phyloP scores from a whole-genome alignment of 2,797 vertebrate genomes.

The Tenualosa thibaudeaui region DNA sequence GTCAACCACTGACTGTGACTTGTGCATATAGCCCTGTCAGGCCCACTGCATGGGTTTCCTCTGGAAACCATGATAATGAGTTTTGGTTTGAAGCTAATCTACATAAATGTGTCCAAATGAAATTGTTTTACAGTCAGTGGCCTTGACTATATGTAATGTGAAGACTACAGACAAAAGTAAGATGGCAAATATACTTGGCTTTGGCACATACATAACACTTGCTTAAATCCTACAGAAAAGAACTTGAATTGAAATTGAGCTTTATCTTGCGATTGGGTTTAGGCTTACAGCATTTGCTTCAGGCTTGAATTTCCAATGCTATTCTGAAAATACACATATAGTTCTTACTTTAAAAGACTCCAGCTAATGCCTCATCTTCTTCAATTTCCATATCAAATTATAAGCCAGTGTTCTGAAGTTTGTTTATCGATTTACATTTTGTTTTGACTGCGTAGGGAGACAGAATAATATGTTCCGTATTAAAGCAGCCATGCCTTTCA shows the following conservation, averaged over 20 bases:
- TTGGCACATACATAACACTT: background rate
- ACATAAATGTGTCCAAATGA: background rate
- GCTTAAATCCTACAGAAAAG: background rate
- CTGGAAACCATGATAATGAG: slow-evolving; percentile 6
- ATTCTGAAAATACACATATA: background rate
- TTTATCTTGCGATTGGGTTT: background rate
- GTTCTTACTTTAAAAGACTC: background rate
- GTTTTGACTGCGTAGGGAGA: background rate
- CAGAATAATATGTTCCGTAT: slow-evolving; percentile 7
- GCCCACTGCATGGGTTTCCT: background rate
- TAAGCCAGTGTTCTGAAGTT: background rate
- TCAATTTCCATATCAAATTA: slow-evolving; percentile 2
- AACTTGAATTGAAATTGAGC: background rate
- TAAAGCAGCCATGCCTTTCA: slow-evolving; percentile 4
- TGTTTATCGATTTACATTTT: slow-evolving; percentile 19
- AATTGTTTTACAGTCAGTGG: background rate
- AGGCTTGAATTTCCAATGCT: background rate
- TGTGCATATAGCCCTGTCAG: background rate
- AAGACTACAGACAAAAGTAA: background rate
- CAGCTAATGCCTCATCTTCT: background rate
- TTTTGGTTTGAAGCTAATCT: background rate
- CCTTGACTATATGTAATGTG: background rate
- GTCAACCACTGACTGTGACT: background rate
- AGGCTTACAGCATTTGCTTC: background rate
- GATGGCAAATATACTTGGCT: background rate